Evolutionary conservation across 2,888 invertebrate species (phyloP), one percentile per base, ranked within the genome.

Genomic region (Sipunculus nudus): DNA sequence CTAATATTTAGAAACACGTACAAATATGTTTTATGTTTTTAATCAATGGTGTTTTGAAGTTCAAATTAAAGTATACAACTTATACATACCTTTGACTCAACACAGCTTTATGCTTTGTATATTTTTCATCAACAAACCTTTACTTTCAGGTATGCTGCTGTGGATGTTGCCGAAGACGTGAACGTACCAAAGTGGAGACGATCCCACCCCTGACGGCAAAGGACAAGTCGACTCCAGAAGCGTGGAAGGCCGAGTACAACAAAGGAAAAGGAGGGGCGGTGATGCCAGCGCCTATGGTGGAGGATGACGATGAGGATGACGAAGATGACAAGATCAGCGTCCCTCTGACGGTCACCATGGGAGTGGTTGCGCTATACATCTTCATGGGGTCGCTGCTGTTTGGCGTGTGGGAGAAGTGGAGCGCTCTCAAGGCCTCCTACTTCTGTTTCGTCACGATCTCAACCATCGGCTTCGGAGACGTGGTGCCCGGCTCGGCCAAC

Each of bases 371-470:
- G n/a, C 77, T 78, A 29, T 83, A 82, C 70, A 78, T 84, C 49
- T 75, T 81, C 60, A 75, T 77, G 45, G 84, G 84, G 4, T 78
- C 81, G 4, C 68, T 81, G 26, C 71, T 84, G 41, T 84, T 84
- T 66, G 77, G 77, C 5, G 71, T 78, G 31, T 83, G 82, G 80
- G 84, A 84, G 65, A 74, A 75, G 3, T 83, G 81, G 82, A 75
- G 77, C 40, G 46, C 66, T 19, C 35, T 57, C 16, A 19, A 81
- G 61, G 76, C 81, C 3, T 76, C 80, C 23, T 84, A 84, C 68
- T 84, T 83, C 74, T 83, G 82, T 70, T 83, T 82, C 67, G 80
- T 83, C 57, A 83, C 84, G 8, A 76, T 84, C 49, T 74, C 77
- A 50, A 83, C 82, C 49, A 83, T 83, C 41, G 16, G 73, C 70